Base-by-base conservation (phyloP, 2,797 vertebrate species). In the Spatula versicolor region DNA sequence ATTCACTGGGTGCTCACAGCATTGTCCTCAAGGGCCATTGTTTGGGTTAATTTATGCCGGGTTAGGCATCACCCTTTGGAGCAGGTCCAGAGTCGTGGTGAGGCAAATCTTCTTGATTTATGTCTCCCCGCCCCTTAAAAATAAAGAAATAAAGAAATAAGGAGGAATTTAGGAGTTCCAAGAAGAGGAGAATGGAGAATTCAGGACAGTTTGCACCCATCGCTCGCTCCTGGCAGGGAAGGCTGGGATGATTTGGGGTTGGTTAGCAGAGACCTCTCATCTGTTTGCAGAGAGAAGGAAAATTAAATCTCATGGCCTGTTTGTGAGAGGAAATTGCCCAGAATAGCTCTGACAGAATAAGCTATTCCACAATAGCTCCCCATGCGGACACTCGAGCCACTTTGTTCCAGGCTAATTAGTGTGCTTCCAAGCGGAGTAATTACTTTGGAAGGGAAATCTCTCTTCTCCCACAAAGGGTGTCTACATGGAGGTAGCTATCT, bases 401-500 rank as follows among this genome's bases (percentile, higher is more conserved):
- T 96, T 96, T 95, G 90, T 95, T 94, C 94, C 95, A 88, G 93
- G 94, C 92, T 95, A 95, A 96, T 96, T 95, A 95, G 93, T 96
- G 96, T 88, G 90, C 94, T 96, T 97, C 95, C 91, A 96, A 96
- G 92, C 72, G 2, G 31, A 94, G 93, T 89, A 96, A 95, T 94
- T 96, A 87, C 84, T 78, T 94, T 96, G 90, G 93, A 92, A 92
- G 69, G 83, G 93, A 96, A 93, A 92, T 83, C 81, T 96, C 89
- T 92, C 88, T 45, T 93, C 88, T 92, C 50, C 91, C 83, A 68
- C 68, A 69, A 91, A 85, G 83, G 58, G 13, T 55, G 60, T 95
- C 90, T 85, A 37, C 83, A 41, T 20, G 45, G 64, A 91, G 54
- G 71, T 62, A 88, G 45, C 81, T 90, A 1, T 75, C 84, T 84